Percentiles rank a stretch among this genome's conserved stretches.
Evolutionary conservation across 2,888 invertebrate species (phyloP).

Genomic region (Lepidochitona cinerea): DNA sequence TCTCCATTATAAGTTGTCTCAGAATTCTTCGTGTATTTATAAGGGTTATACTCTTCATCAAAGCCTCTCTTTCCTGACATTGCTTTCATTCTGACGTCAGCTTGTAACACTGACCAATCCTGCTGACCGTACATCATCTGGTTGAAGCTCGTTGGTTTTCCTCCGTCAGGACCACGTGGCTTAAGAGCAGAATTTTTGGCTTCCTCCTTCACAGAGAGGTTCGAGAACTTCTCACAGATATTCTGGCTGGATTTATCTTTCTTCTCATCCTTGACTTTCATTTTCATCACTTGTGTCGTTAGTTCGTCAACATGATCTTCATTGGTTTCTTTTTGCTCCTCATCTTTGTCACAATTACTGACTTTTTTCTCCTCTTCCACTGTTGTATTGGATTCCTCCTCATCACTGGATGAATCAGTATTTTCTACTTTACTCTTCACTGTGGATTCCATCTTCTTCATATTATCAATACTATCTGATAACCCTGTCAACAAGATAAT

Average conservation of each 20-base stretch:
- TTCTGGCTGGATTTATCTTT: neutral
- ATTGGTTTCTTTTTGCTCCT: neutral
- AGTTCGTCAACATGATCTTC: neutral
- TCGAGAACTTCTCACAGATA: neutral
- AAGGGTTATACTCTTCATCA: neutral
- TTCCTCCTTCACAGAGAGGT: neutral
- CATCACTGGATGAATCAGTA: neutral
- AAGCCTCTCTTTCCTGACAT: neutral
- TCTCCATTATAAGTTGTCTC: neutral
- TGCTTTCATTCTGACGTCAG: neutral
- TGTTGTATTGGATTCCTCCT: neutral
- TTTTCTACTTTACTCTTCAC: neutral
- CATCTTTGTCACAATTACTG: neutral
- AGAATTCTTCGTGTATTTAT: neutral
- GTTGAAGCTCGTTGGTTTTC: neutral
- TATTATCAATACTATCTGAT: neutral
- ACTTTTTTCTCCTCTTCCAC: neutral
- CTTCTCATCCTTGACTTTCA: neutral
- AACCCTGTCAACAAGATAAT: neutral
- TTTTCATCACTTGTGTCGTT: neutral
- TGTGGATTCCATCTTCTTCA: neutral
- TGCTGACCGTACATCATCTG: neutral
- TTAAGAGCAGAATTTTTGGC: neutral
- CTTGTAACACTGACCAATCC: neutral
- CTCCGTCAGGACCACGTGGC: neutral